Conservation (phyloP, 1,140 invertebrate species). For the Bicyclus anynana region DNA sequence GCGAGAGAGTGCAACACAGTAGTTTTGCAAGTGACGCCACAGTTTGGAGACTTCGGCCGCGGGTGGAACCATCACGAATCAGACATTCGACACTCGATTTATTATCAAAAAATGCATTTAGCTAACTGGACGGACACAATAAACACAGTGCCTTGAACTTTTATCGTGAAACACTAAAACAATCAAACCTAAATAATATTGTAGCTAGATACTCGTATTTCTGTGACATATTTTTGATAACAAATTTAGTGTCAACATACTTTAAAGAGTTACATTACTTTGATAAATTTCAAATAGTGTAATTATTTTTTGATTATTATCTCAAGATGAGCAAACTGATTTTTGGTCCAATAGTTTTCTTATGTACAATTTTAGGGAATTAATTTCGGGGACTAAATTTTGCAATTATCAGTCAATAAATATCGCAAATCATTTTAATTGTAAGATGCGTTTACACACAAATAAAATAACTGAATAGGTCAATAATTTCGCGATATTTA, state of each 20-base stretch:
- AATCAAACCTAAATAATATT: background rate
- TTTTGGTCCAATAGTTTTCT: too few relatives aligned
- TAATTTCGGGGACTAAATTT: background rate
- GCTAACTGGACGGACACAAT: background rate
- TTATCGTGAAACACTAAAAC: background rate
- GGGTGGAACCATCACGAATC: slow-evolving; percentile 36
- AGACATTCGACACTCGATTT: background rate
- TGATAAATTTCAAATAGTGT: background rate
- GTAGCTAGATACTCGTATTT: background rate
- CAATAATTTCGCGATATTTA: background rate
- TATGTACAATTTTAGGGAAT: background rate
- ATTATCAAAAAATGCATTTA: background rate
- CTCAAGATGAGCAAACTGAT: too few relatives aligned
- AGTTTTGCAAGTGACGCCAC: slow-evolving; percentile 59
- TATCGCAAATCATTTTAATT: too few relatives aligned
- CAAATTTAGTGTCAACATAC: slow-evolving; percentile 14
- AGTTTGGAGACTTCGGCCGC: slow-evolving; percentile 47
- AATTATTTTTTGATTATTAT: background rate
- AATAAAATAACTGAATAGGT: too few relatives aligned
- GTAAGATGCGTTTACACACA: too few relatives aligned
- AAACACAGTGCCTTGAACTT: background rate
- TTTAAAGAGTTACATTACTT: background rate
- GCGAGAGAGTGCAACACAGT: slow-evolving; percentile 39
- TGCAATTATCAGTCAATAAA: too few relatives aligned
- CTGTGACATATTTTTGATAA: slow-evolving; percentile 3